A percentile compares a stretch with the other conserved stretches of the same genome.
phyloP scores from a whole-genome alignment of 2,797 vertebrate species.

The Chaetophractus vellerosus region DNA sequence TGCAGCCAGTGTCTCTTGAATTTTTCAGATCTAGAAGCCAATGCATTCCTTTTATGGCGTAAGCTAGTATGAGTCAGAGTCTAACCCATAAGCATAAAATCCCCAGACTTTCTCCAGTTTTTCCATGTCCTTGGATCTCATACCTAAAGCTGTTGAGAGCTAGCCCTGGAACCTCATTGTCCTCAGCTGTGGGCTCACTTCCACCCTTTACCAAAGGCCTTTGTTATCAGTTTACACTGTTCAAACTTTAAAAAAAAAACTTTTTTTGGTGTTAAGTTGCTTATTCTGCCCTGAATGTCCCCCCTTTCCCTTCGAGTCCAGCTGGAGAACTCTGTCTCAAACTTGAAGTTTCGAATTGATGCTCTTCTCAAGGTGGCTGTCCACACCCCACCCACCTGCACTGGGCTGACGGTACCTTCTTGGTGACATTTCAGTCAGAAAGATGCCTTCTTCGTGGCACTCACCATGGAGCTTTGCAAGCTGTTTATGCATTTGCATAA shows the following conservation, averaged over 20 bases:
- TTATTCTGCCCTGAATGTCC: background rate
- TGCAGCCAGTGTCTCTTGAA: background rate
- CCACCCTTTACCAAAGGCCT: background rate
- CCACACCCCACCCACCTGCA: background rate
- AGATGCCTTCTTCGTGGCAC: background rate
- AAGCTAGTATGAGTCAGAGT: background rate
- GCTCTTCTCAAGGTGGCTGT: background rate
- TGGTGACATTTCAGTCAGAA: background rate
- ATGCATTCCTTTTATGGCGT: background rate
- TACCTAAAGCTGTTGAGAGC: background rate
- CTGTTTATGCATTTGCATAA: background rate
- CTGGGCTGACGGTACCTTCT: background rate
- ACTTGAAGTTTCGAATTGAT: background rate
- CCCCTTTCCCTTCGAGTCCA: background rate
- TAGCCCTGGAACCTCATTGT: background rate
- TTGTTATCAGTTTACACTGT: background rate
- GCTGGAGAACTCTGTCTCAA: background rate
- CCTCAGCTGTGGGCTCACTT: background rate
- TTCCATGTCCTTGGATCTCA: background rate
- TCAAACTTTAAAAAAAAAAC: background rate
- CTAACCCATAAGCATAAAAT: background rate
- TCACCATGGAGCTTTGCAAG: background rate
- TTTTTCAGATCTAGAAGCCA: background rate
- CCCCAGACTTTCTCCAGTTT: background rate
- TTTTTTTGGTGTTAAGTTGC: background rate